Conservation (phyloP, 2,888 invertebrate species). For the Cosmorhoe ocellata region DNA sequence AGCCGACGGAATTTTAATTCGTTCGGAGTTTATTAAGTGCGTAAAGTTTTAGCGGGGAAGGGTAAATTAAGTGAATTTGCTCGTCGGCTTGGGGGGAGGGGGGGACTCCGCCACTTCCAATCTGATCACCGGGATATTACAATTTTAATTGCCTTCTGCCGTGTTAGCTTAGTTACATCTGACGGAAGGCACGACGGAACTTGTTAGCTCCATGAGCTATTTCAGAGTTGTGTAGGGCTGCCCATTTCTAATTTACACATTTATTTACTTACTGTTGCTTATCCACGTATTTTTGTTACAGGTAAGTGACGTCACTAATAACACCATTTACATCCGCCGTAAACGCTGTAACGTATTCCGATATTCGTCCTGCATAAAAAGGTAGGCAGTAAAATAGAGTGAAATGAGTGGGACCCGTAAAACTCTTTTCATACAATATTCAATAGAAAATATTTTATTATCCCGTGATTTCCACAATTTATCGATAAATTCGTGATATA, state of each 20-base stretch:
- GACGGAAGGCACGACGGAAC: slow-evolving; percentile 9
- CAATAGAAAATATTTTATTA: slow-evolving; percentile 81
- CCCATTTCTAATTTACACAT: neutral
- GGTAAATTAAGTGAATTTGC: slow-evolving; percentile 76
- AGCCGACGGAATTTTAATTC: slow-evolving; percentile 80
- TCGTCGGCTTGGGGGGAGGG: slow-evolving; percentile 54
- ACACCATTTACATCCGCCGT: slow-evolving; percentile 43
- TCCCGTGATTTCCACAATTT: slow-evolving; percentile 79
- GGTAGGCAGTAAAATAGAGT: slow-evolving; percentile 71
- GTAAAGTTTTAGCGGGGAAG: slow-evolving; percentile 75
- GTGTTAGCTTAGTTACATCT: slow-evolving; percentile 25
- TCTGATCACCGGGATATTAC: slow-evolving; percentile 62
- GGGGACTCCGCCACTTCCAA: slow-evolving; percentile 49
- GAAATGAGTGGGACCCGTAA: slow-evolving; percentile 75
- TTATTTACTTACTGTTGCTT: slow-evolving; percentile 3
- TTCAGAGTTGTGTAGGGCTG: neutral
- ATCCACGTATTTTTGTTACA: slow-evolving; percentile 45
- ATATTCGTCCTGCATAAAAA: slow-evolving; percentile 68
- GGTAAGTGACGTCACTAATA: slow-evolving; percentile 59
- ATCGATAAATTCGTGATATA: slow-evolving; percentile 76
- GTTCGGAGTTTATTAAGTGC: slow-evolving; percentile 79
- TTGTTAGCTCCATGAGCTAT: slow-evolving; percentile 14
- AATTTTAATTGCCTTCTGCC: slow-evolving; percentile 52
- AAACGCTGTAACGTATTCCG: slow-evolving; percentile 54
- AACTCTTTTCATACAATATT: slow-evolving; percentile 80